phyloP scores from a whole-genome alignment of 1,140 invertebrate species.

The Oryzaephilus surinamensis region DNA sequence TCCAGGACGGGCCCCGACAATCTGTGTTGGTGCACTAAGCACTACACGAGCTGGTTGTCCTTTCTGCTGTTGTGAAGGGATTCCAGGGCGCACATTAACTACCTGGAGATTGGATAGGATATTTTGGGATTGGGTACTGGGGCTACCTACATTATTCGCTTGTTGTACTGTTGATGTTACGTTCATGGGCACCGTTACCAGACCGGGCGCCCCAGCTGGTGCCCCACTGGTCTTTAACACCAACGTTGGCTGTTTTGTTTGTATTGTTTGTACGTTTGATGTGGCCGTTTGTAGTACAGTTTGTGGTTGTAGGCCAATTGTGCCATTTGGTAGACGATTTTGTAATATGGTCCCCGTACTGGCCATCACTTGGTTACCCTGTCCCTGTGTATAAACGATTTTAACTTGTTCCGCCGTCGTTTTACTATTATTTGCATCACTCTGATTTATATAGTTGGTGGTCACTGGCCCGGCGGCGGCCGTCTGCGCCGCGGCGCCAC shows the following conservation, averaged over 20 bases:
- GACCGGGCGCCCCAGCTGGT: conserved; percentile 45
- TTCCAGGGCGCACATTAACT: conserved; percentile 65
- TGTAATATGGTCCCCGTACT: conserved; percentile 38
- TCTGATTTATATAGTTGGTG: conserved; percentile 29
- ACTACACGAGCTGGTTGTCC: conserved; percentile 63
- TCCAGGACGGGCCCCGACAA: conserved; percentile 68
- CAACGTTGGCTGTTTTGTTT: conserved; percentile 51
- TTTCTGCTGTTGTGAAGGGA: conserved; percentile 58
- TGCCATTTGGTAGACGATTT: conserved; percentile 50
- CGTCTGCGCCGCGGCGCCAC: conserved; percentile 18
- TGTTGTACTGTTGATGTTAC: conserved; percentile 39
- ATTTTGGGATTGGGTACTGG: conserved; percentile 39
- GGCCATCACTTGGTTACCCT: conserved; percentile 26
- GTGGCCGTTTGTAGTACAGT: conserved; percentile 37
- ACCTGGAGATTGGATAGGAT: conserved; percentile 69
- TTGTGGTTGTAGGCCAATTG: conserved; percentile 38
- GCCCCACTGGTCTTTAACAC: conserved; percentile 56
- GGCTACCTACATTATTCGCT: conserved; percentile 35
- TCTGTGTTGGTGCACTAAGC: conserved; percentile 62
- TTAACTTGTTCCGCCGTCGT: conserved; percentile 40
- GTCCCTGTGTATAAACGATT: conserved; percentile 41
- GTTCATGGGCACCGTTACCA: conserved; percentile 60
- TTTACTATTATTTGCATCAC: conserved; percentile 28
- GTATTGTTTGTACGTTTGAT: conserved; percentile 43
- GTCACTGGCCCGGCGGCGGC: conserved; percentile 20